A percentile compares a stretch with the other conserved stretches of the same genome.
phyloP scores from a whole-genome alignment of 2,797 vertebrate genomes.

The Lutjanus campechanus region DNA sequence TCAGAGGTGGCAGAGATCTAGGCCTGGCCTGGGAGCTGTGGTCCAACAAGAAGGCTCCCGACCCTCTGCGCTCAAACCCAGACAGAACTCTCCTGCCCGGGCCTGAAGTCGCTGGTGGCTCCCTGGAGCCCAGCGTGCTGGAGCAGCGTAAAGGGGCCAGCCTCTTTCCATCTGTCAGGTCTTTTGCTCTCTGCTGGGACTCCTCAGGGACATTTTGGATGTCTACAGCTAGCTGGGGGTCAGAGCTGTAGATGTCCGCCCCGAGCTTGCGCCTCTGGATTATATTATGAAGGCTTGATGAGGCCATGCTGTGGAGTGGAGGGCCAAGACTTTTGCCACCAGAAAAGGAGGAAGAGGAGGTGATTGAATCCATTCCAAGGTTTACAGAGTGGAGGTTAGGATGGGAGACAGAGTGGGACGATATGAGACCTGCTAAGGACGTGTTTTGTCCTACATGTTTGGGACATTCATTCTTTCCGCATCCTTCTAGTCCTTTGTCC shows the following conservation, averaged over 20 bases:
- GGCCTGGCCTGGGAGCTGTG: conserved; percentile 80
- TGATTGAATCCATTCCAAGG: conserved; percentile 38
- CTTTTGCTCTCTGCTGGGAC: conserved; percentile 32
- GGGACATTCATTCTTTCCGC: conserved; percentile 5
- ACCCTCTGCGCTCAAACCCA: conserved; percentile 84
- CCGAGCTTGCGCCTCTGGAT: conserved; percentile 86
- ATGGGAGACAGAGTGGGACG: conserved; percentile 73
- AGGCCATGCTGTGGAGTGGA: conserved; percentile 66
- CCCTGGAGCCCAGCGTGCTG: conserved; percentile 83
- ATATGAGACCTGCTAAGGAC: conserved; percentile 62
- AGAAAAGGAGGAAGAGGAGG: conserved; percentile 42
- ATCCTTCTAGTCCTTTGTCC: conserved; percentile 19
- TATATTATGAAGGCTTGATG: conserved; percentile 85
- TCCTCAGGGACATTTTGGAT: conserved; percentile 48
- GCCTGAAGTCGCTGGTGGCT: conserved; percentile 73
- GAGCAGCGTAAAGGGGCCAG: conserved; percentile 62
- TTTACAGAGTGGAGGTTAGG: conserved; percentile 72
- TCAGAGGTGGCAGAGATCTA: conserved; percentile 91
- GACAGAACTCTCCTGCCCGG: conserved; percentile 72
- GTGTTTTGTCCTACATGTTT: conserved; percentile 41
- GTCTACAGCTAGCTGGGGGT: conserved; percentile 83
- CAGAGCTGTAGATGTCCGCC: conserved; percentile 87
- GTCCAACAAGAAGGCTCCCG: conserved; percentile 83
- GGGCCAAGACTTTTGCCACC: conserved; percentile 27
- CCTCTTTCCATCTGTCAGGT: conserved; percentile 44